These are phyloP conservation scores for Amphiprion percula DNA, from an alignment of 2,113 vertebrate species.

Conservation along the genomic window DNA sequence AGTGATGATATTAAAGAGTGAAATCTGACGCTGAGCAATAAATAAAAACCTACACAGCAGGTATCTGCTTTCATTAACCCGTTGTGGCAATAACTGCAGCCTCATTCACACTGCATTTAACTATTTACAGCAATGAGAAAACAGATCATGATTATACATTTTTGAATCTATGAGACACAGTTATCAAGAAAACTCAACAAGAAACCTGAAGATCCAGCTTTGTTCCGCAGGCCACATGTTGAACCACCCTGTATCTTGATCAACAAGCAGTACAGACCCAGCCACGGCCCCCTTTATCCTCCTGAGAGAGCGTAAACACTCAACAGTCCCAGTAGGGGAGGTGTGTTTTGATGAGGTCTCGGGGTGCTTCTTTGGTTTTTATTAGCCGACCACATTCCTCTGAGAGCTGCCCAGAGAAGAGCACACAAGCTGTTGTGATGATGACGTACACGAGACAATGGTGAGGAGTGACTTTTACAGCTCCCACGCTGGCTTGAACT, in stretches of 20 bases:
- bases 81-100: background rate
- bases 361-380: slow-evolving; percentile 55
- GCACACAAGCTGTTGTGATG: slow-evolving; percentile 47
- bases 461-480: slow-evolving; percentile 30
- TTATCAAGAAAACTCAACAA: background rate
- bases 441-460: slow-evolving; percentile 43
- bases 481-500: slow-evolving; percentile 29
- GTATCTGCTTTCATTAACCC: background rate
- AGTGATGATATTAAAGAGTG: background rate
- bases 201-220: background rate
- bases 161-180: background rate
- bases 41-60: background rate
- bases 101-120: no score
- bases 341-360: slow-evolving; percentile 20
- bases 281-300: background rate
- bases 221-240: no score
- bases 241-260: slow-evolving; percentile 23
- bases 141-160: background rate
- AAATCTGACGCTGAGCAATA: background rate
- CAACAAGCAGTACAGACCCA: slow-evolving; percentile 22
- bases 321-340: slow-evolving; percentile 38
- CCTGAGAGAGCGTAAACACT: slow-evolving; percentile 30
- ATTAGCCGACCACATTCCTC: slow-evolving; percentile 84
- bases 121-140: background rate
- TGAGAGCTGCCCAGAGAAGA: slow-evolving; percentile 76